Conservation (phyloP, 2,797 vertebrate genomes). For the Gorsachius magnificus region DNA sequence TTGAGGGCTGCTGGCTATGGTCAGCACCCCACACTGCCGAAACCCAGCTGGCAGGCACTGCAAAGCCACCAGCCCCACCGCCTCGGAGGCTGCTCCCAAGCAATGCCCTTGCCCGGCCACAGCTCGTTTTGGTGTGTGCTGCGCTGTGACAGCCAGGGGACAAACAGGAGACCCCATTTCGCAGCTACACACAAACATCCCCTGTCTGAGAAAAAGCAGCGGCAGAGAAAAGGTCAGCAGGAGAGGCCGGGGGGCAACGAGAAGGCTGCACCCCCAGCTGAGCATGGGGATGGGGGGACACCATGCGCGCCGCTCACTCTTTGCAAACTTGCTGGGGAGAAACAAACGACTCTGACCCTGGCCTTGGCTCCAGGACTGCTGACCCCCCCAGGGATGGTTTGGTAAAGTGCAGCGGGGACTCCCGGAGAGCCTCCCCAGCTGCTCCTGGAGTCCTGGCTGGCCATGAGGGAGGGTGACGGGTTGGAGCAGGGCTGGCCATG, state of each 20-base stretch:
- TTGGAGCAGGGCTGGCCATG: background rate
- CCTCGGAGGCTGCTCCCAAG: background rate
- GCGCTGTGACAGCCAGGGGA: rapidly evolving
- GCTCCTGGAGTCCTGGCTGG: background rate
- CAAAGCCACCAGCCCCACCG: rapidly evolving
- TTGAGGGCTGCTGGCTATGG: background rate
- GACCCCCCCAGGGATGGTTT: background rate
- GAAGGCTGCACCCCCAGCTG: background rate
- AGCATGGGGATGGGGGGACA: rapidly evolving
- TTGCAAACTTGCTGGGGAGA: conserved; percentile 2
- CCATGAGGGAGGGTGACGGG: rapidly evolving
- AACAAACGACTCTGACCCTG: background rate
- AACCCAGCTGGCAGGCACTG: background rate
- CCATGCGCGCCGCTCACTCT: rapidly evolving
- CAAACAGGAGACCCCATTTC: background rate
- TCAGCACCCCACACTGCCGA: rapidly evolving
- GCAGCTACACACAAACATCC: background rate
- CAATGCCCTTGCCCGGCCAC: rapidly evolving
- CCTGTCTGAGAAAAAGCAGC: background rate
- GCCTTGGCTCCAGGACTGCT: background rate
- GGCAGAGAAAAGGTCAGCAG: background rate
- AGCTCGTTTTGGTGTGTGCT: background rate
- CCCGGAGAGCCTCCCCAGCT: rapidly evolving
- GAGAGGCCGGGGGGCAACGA: background rate
- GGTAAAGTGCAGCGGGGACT: background rate